Evolutionary conservation across 2,888 invertebrate species (phyloP).

Genomic region (Orthosia incerta): DNA sequence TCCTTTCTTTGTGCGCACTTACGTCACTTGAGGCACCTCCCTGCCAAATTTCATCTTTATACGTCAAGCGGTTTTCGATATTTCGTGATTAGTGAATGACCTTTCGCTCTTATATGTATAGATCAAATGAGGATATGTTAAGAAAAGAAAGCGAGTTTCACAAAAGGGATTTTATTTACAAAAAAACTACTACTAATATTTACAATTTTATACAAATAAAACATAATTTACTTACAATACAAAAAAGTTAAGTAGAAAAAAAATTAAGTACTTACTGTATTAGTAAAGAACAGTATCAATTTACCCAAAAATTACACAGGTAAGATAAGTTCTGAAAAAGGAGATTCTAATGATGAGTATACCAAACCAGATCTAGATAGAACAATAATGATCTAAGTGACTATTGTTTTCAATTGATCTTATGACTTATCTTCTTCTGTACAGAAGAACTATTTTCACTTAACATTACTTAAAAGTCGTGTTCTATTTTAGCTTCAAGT

Average conservation of each 20-base stretch:
- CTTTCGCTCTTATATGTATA: too few relatives aligned
- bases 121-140: too few relatives aligned
- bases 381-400: neutral
- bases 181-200: constrained; percentile 14
- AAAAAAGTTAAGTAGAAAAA: neutral
- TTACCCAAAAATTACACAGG: neutral
- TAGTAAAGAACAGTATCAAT: neutral
- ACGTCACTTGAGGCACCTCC: too few relatives aligned
- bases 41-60: too few relatives aligned
- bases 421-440: neutral
- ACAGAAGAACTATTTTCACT: neutral
- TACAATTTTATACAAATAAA: constrained; percentile 18
- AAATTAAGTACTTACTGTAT: constrained; percentile 10
- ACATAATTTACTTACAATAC: constrained; percentile 11
- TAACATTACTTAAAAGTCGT: constrained; percentile 61
- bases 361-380: neutral
- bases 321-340: neutral
- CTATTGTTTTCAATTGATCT: neutral
- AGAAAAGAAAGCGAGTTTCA: neutral
- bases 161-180: constrained; percentile 29
- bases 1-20: too few relatives aligned
- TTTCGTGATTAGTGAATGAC: too few relatives aligned
- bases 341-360: neutral
- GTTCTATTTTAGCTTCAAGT: constrained; percentile 70
- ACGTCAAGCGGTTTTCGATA: too few relatives aligned